Evolutionary conservation across 2,888 invertebrate species (phyloP).

Genomic region (Halictus quadricinctus): DNA sequence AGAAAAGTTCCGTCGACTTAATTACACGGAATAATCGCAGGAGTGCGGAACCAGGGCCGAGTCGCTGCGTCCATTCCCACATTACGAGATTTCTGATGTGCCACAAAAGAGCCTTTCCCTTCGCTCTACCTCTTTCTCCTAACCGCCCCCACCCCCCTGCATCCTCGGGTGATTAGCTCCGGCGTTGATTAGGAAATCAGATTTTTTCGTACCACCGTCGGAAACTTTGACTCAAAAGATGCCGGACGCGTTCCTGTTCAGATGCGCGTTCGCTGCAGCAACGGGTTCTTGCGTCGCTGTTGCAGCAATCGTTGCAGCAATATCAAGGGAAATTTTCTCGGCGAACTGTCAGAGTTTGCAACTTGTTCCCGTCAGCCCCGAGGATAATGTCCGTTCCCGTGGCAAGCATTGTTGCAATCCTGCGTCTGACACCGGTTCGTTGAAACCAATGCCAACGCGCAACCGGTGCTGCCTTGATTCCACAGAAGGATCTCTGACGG

Average conservation of each 20-base stretch:
- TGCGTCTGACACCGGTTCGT: conserved; percentile 28
- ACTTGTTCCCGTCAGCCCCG: conserved; percentile 29
- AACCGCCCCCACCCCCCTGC: neutral
- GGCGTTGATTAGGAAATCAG: conserved; percentile 37
- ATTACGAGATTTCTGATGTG: conserved; percentile 68
- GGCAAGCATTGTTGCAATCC: conserved; percentile 39
- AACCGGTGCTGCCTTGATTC: neutral
- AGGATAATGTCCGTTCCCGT: conserved; percentile 39
- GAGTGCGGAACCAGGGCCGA: conserved; percentile 68
- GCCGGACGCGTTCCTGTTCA: neutral
- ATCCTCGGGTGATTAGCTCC: conserved; percentile 39
- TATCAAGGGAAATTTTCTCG: conserved; percentile 20
- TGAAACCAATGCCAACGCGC: conserved; percentile 41
- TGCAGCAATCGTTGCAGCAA: neutral
- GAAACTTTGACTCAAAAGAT: neutral
- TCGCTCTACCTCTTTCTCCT: conserved; percentile 10
- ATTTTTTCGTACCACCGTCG: neutral
- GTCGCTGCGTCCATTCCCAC: conserved; percentile 66
- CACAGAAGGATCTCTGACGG: neutral
- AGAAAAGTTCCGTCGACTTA: conserved; percentile 84
- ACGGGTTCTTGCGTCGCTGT: neutral
- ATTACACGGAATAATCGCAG: conserved; percentile 86
- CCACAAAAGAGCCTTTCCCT: conserved; percentile 59
- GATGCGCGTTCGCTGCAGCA: neutral
- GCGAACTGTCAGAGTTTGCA: conserved; percentile 32